Base-by-base conservation (phyloP, 2,888 invertebrate genomes). In the Stenodera caucasica region DNA sequence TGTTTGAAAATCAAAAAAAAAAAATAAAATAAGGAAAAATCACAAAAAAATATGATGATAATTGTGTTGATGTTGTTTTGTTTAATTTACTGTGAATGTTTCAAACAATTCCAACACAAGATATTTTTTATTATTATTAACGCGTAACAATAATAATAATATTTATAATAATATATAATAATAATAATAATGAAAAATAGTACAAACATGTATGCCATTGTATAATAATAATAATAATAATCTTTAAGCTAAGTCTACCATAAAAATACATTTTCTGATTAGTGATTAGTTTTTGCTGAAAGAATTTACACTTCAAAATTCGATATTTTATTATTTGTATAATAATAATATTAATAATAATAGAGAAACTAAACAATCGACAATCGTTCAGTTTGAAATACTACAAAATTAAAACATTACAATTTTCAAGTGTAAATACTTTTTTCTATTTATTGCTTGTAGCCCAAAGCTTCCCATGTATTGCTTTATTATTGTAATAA, bases 401-500 rank as follows among this genome's bases (percentile, higher is more conserved):
- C 8, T 5, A 30, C n/a, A n/a, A 4, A 26, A 26, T 26, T 26
- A 26, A 26, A 26, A 26, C 2, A 26, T 4, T 4, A 26, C 2
- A 26, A 4, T 26, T 63, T 55, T 63, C 14, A 62, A 63, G 62
- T 64, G 66, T 66, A 61, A 64, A 65, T 67, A 61, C 59, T 69
- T 72, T 67, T n/a, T 67, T 60, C 45, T 45, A 45, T 63, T 65
- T 67, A 67, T 64, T 65, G 73, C 74, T 74, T 73, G 71, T 74
- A 75, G 74, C 71, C 67, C 66, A 71, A 70, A 72, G 73, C 73
- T 73, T 74, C 74, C 72, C 66, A 69, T 73, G 70, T 73, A 72
- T 70, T 72, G 73, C 73, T 73, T 72, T 72, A 66, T 70, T 66
- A 60, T 62, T 56, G 21, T 45, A 23, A 45, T 45, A 23, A 45